These are phyloP conservation scores for Brachylomia viminalis DNA, from an alignment of 2,888 invertebrate species.

Conservation along the genomic window DNA sequence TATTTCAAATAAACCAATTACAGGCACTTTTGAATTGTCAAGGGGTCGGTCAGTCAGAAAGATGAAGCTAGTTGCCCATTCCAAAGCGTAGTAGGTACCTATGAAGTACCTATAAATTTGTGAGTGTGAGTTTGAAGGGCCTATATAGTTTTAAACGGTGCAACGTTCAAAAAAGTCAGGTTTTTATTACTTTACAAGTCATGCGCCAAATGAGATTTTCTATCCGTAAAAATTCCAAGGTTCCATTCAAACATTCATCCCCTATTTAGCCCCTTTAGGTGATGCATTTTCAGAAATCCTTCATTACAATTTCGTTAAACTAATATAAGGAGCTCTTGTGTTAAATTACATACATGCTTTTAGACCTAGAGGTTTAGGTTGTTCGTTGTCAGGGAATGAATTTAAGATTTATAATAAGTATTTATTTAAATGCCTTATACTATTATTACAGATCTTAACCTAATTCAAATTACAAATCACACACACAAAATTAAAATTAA, in stretches of 20 bases:
- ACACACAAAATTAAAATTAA: too few species aligned
- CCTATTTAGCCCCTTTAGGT: background rate
- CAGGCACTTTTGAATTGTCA: too few species aligned
- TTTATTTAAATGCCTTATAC: too few species aligned
- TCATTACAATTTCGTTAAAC: background rate
- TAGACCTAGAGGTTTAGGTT: background rate
- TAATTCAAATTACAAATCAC: too few species aligned
- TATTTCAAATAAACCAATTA: too few species aligned
- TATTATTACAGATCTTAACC: too few species aligned
- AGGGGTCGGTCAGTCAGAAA: too few species aligned
- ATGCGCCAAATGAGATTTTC: background rate
- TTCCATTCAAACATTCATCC: background rate
- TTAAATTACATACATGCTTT: background rate
- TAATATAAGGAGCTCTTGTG: background rate
- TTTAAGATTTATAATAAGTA: background rate
- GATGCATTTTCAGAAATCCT: background rate
- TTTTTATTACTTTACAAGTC: background rate
- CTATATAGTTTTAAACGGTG: too few species aligned
- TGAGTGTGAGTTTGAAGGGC: too few species aligned
- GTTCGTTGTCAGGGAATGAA: background rate
- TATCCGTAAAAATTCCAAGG: background rate
- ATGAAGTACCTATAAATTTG: too few species aligned
- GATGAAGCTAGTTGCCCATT: too few species aligned
- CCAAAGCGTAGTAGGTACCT: too few species aligned
- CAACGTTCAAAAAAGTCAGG: background rate